A percentile compares a stretch with the other conserved stretches of the same genome.
Evolutionary conservation across 2,113 vertebrate species (phyloP).

Genomic region (Oenanthe oenanthe): DNA sequence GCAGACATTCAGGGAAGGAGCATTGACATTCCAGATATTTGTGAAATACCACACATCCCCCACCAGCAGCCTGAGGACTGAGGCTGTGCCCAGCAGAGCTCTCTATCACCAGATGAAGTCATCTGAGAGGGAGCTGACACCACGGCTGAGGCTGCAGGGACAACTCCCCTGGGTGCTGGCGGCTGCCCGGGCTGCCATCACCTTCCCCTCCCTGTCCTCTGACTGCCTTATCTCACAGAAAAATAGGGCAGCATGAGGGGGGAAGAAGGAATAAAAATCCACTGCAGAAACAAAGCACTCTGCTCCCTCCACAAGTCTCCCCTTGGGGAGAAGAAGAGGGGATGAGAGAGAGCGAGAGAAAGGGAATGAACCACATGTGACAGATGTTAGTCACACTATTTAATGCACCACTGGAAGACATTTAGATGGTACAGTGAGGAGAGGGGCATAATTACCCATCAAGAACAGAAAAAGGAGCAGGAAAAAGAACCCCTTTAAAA

Average conservation of each 20-base stretch:
- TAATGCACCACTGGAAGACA: slow-evolving; percentile 68
- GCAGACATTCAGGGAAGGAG: slow-evolving; percentile 5
- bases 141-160: neutral
- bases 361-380: slow-evolving; percentile 60
- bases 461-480: slow-evolving; percentile 3
- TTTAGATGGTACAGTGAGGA: slow-evolving; percentile 23
- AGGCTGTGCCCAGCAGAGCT: neutral
- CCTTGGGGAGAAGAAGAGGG: slow-evolving; percentile 52
- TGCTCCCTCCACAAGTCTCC: neutral
- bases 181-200: neutral
- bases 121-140: slow-evolving; percentile 54
- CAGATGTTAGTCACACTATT: slow-evolving; percentile 67
- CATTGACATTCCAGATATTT: neutral
- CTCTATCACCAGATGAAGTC: slow-evolving; percentile 59
- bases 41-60: slow-evolving; percentile 16
- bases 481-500: neutral
- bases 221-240: slow-evolving; percentile 40
- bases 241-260: slow-evolving; percentile 13
- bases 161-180: slow-evolving; percentile 3
- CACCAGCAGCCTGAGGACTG: neutral
- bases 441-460: neutral
- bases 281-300: slow-evolving; percentile 42
- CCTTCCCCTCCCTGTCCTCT: neutral
- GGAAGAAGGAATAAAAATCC: neutral
- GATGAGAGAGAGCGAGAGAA: slow-evolving; percentile 22